Conservation (phyloP, 2,888 invertebrate genomes). For the Dasypolia templi region DNA sequence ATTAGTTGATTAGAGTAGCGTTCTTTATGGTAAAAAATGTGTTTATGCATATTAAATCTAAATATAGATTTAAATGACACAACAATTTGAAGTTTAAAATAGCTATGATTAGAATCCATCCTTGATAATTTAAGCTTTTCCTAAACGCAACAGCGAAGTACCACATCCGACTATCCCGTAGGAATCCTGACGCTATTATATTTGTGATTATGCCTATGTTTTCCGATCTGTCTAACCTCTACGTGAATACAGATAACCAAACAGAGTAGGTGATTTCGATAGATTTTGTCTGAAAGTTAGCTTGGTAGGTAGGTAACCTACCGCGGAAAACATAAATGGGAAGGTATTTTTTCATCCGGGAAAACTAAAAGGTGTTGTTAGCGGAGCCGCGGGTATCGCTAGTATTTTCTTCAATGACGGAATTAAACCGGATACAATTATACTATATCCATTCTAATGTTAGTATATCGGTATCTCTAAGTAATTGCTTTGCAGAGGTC, state of each 20-base stretch:
- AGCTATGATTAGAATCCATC: background rate
- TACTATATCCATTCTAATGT: constrained; percentile 31
- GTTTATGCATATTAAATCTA: constrained; percentile 5
- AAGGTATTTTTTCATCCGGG: background rate
- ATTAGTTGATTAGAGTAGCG: constrained; percentile 14
- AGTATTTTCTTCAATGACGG: background rate
- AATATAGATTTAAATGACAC: constrained; percentile 11
- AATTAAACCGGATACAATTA: constrained; percentile 22
- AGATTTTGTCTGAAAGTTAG: background rate
- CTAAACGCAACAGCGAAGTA: background rate
- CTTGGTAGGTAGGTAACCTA: background rate
- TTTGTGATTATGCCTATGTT: background rate
- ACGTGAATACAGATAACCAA: background rate
- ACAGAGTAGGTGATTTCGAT: background rate
- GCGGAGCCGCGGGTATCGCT: background rate
- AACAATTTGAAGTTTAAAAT: background rate
- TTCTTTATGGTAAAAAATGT: constrained; percentile 24
- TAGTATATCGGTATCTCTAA: constrained; percentile 22
- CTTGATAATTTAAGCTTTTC: background rate
- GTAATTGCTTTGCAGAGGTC: constrained; percentile 32
- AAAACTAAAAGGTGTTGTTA: background rate
- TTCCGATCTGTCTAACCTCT: background rate
- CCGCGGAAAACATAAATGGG: background rate
- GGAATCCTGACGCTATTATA: background rate
- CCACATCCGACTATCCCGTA: background rate